phyloP scores from a whole-genome alignment of 1,140 invertebrate genomes.

The Frieseomelitta varia region DNA sequence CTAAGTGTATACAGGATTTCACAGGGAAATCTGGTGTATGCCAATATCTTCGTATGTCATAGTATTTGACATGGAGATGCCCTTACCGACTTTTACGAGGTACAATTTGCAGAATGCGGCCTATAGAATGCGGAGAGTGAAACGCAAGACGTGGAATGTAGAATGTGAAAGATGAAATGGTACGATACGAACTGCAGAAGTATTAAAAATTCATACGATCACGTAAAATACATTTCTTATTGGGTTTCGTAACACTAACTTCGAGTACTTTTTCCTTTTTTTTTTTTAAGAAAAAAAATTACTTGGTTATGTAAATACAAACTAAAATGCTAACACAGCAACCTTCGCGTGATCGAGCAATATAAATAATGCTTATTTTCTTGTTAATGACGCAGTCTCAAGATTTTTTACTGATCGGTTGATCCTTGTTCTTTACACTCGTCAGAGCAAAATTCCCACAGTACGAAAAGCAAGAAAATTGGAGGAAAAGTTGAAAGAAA shows the following conservation, averaged over 20 bases:
- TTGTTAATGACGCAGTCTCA: slow-evolving; percentile 2
- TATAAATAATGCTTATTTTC: slow-evolving; percentile 17
- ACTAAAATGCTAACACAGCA: neutral
- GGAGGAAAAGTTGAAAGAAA: neutral
- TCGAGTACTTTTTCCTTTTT: neutral
- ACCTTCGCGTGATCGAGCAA: neutral
- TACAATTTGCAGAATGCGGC: neutral
- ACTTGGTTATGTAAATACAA: too few species aligned
- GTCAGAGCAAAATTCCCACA: neutral
- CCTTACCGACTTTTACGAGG: neutral
- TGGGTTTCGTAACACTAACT: neutral
- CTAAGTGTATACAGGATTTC: neutral
- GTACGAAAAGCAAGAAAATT: neutral
- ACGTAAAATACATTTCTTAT: neutral
- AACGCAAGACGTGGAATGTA: neutral
- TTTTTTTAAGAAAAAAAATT: neutral
- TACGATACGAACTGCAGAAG: neutral
- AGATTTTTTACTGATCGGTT: neutral
- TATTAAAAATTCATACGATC: neutral
- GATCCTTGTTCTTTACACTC: neutral
- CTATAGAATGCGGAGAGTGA: neutral
- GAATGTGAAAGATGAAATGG: slow-evolving; percentile 9
- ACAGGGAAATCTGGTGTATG: neutral
- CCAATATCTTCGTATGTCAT: neutral
- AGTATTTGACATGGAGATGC: neutral